phyloP scores from a whole-genome alignment of 1,140 invertebrate species.

The Wiebesia pumilae region DNA sequence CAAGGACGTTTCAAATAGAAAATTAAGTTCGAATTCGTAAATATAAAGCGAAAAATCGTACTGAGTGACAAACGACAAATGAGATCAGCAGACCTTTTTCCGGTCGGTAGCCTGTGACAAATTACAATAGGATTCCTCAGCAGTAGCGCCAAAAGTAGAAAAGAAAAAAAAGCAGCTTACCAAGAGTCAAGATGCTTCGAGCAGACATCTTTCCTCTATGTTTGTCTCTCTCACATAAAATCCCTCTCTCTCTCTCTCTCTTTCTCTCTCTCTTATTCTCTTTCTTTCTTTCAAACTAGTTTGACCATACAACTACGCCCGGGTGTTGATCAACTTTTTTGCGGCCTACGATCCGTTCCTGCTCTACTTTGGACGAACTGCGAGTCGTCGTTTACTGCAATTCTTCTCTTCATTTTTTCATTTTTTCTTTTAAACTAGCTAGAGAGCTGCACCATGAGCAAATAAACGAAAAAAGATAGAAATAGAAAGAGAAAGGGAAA shows the following conservation, averaged over 20 bases:
- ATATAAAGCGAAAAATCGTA: conserved; percentile 35
- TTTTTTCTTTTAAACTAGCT: too few relatives aligned
- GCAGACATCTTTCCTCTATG: neutral
- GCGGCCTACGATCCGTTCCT: neutral
- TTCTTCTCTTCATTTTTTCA: too few relatives aligned
- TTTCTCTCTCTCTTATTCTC: neutral
- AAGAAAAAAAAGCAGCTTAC: neutral
- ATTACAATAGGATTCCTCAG: conserved; percentile 31
- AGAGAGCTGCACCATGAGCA: neutral
- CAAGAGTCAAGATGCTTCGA: conserved; percentile 29
- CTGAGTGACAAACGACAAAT: conserved; percentile 43
- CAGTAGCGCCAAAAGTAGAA: neutral
- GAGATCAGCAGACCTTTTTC: conserved; percentile 39
- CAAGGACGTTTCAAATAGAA: conserved; percentile 27
- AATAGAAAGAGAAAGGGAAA: neutral
- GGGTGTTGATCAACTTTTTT: neutral
- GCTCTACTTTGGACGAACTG: neutral
- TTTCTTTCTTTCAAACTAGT: too few relatives aligned
- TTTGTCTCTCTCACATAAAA: too few relatives aligned
- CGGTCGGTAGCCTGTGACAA: conserved; percentile 34
- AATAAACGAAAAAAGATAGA: neutral
- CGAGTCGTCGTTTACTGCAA: neutral
- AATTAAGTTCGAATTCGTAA: conserved; percentile 49
- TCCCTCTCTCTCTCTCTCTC: neutral
- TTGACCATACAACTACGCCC: too few relatives aligned